Percentiles rank a stretch among this genome's conserved stretches.
Conservation (phyloP, 2,113 vertebrate genomes). For the Piprites chloris region DNA sequence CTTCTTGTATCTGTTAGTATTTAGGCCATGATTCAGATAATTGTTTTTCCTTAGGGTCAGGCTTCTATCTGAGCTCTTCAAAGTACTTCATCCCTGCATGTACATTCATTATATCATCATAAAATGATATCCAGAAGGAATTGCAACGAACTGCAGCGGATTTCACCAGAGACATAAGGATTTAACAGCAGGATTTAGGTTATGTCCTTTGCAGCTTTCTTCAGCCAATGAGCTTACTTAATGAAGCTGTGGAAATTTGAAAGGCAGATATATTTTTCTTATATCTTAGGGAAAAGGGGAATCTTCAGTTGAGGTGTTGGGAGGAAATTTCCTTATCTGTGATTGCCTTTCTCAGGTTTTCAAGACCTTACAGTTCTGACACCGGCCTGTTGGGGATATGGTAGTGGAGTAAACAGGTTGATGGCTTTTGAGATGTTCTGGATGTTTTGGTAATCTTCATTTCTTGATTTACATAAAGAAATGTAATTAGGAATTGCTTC, state of each 20-base stretch:
- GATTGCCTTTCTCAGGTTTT: neutral
- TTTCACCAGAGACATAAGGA: neutral
- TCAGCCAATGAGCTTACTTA: neutral
- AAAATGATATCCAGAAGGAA: neutral
- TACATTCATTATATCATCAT: neutral
- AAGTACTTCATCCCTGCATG: neutral
- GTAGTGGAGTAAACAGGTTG: neutral
- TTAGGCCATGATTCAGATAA: conserved; percentile 16
- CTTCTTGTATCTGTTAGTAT: conserved; percentile 6
- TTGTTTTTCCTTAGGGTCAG: conserved; percentile 19
- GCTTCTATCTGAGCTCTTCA: conserved; percentile 1
- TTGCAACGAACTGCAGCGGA: neutral
- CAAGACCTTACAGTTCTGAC: neutral
- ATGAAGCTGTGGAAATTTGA: neutral
- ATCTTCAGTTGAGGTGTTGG: neutral
- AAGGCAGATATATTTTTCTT: neutral
- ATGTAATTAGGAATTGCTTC: neutral
- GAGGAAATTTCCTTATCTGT: neutral
- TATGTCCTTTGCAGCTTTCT: neutral
- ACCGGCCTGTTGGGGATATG: neutral
- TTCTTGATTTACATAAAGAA: neutral
- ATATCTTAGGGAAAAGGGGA: neutral
- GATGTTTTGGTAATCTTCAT: neutral
- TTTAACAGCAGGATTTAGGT: neutral
- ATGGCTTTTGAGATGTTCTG: neutral